Conservation (phyloP, 2,113 vertebrate genomes). For the Hippocampus barbouri region DNA sequence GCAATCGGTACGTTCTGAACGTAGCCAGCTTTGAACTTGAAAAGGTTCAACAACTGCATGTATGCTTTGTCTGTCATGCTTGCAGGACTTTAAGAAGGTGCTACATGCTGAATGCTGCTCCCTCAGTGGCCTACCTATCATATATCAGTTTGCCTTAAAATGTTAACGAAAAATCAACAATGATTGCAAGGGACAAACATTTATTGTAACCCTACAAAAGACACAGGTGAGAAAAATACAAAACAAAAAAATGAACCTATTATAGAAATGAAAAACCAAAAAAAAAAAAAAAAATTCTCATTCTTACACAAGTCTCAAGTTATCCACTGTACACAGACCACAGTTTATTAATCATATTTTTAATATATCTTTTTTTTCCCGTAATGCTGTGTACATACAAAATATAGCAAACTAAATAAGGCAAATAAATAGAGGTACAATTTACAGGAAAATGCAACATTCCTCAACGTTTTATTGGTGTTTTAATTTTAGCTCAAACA, state of each 20-base stretch:
- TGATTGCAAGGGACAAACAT: conserved; percentile 57
- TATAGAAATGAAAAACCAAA: conserved; percentile 31
- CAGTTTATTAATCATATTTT: conserved; percentile 70
- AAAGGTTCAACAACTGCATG: no score
- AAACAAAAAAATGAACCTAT: conserved; percentile 52
- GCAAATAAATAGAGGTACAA: conserved; percentile 90
- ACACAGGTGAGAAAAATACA: conserved; percentile 60
- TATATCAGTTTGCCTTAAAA: background rate
- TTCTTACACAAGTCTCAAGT: conserved; percentile 61
- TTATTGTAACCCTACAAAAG: conserved; percentile 76
- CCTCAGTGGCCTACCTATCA: no score
- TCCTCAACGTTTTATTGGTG: conserved; percentile 70
- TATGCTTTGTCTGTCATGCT: no score
- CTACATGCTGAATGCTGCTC: no score
- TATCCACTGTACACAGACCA: conserved; percentile 68
- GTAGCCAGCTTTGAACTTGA: no score
- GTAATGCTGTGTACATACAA: conserved; percentile 82
- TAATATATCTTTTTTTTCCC: conserved; percentile 66
- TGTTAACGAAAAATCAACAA: background rate
- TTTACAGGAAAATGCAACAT: conserved; percentile 82
- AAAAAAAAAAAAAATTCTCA: conserved; percentile 37
- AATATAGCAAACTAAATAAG: conserved; percentile 85
- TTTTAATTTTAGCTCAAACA: conserved; percentile 63
- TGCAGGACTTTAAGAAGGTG: no score
- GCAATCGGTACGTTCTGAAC: no score